phyloP scores from a whole-genome alignment of 2,797 vertebrate species.

The Amblyopsis hoosieri region DNA sequence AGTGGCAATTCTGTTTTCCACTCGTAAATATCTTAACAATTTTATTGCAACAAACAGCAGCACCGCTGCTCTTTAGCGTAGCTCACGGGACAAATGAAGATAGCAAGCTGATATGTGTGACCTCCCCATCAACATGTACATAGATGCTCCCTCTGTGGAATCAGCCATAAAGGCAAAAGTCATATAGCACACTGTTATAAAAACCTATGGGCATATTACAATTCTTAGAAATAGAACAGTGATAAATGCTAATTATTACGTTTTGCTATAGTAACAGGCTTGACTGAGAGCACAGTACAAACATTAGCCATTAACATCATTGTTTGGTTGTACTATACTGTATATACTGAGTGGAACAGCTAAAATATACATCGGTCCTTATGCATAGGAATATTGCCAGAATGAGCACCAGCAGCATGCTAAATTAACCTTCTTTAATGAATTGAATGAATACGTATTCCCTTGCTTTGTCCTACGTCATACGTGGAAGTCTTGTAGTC shows the following conservation, averaged over 20 bases:
- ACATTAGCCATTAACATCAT: background rate
- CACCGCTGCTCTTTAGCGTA: background rate
- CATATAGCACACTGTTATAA: too few species aligned
- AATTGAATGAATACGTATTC: background rate
- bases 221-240: too few species aligned
- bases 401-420: slow-evolving; percentile 5
- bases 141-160: background rate
- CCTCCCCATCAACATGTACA: slow-evolving; percentile 4
- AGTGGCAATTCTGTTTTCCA: background rate
- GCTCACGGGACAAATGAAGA: slow-evolving; percentile 17
- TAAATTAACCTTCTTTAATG: background rate
- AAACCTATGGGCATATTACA: too few species aligned
- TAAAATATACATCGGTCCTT: slow-evolving; percentile 1
- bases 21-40: background rate
- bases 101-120: slow-evolving; percentile 2
- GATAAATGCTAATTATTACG: too few species aligned
- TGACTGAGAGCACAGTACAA: slow-evolving; percentile 16
- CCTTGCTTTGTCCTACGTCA: too few species aligned
- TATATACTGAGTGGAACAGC: slow-evolving; percentile 7
- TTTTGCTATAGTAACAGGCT: background rate
- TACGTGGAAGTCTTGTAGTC: too few species aligned
- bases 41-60: background rate
- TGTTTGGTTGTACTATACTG: background rate
- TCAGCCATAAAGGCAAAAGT: slow-evolving; percentile 3
- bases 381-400: slow-evolving; percentile 9